Conservation (phyloP, 1,140 invertebrate species). For the Hyphantria cunea region DNA sequence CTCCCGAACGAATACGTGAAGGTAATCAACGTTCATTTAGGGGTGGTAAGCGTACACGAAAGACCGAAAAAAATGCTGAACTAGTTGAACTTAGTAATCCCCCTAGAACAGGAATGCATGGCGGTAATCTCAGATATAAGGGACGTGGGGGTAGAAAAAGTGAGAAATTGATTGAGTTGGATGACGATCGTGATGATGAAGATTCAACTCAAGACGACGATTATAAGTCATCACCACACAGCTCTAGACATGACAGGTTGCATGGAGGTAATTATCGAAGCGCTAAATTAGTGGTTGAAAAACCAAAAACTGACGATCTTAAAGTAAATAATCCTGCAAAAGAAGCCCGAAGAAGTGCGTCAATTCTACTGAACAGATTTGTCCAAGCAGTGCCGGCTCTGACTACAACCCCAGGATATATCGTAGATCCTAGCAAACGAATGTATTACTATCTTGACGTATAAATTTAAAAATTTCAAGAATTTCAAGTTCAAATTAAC, state of each 20-base stretch:
- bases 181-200: constrained; percentile 44
- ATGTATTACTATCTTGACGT: constrained; percentile 75
- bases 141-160: constrained; percentile 39
- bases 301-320: constrained; percentile 33
- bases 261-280: constrained; percentile 71
- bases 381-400: constrained; percentile 59
- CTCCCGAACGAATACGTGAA: constrained; percentile 39
- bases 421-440: constrained; percentile 72
- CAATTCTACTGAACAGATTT: constrained; percentile 56
- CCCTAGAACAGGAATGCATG: constrained; percentile 40
- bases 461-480: constrained; percentile 29
- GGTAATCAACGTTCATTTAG: constrained; percentile 42
- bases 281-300: constrained; percentile 49
- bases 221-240: constrained; percentile 43
- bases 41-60: constrained; percentile 37
- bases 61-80: constrained; percentile 45
- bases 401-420: constrained; percentile 60
- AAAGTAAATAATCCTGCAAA: constrained; percentile 27
- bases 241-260: constrained; percentile 40
- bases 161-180: constrained; percentile 61
- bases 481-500: not conserved
- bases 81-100: constrained; percentile 46
- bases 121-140: constrained; percentile 51
- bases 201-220: constrained; percentile 18
- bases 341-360: constrained; percentile 43